Evolutionary conservation across 2,113 vertebrate genomes (phyloP).

Genomic region (Saguinus midas): DNA sequence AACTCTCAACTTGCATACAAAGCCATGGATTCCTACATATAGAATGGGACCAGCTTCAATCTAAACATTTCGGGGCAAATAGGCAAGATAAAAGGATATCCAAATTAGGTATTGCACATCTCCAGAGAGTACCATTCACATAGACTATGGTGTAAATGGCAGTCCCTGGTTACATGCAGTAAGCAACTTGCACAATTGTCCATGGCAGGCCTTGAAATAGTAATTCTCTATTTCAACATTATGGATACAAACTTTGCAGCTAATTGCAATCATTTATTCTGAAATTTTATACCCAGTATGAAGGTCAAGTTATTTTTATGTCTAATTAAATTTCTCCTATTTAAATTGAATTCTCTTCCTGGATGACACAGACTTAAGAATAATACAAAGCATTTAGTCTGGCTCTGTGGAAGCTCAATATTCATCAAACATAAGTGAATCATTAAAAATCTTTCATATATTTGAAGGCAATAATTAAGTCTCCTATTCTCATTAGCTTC

Average conservation of each 20-base stretch:
- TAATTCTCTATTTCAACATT: constrained; percentile 40
- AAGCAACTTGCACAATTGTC: neutral
- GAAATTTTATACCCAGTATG: constrained; percentile 43
- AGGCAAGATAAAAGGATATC: neutral
- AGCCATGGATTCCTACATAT: neutral
- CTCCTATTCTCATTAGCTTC: constrained; percentile 45
- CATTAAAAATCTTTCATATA: constrained; percentile 46
- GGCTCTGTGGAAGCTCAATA: constrained; percentile 15
- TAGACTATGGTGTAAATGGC: neutral
- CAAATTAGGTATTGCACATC: neutral
- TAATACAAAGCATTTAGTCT: constrained; percentile 49
- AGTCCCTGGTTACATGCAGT: neutral
- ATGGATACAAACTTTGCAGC: constrained; percentile 39
- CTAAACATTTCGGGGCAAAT: neutral
- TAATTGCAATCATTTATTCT: constrained; percentile 56
- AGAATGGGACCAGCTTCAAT: neutral
- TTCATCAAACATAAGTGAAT: constrained; percentile 59
- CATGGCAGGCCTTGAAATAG: neutral
- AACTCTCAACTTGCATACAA: constrained; percentile 13
- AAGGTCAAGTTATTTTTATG: constrained; percentile 63
- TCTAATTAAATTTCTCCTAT: constrained; percentile 61
- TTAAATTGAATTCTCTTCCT: constrained; percentile 67
- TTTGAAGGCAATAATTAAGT: constrained; percentile 61
- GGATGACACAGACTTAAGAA: constrained; percentile 53
- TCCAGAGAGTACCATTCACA: neutral